Percentiles rank a stretch among this genome's conserved stretches.
These are phyloP conservation scores for Bombus difficillimus DNA, from an alignment of 1,140 invertebrate species.

Conservation along the genomic window DNA sequence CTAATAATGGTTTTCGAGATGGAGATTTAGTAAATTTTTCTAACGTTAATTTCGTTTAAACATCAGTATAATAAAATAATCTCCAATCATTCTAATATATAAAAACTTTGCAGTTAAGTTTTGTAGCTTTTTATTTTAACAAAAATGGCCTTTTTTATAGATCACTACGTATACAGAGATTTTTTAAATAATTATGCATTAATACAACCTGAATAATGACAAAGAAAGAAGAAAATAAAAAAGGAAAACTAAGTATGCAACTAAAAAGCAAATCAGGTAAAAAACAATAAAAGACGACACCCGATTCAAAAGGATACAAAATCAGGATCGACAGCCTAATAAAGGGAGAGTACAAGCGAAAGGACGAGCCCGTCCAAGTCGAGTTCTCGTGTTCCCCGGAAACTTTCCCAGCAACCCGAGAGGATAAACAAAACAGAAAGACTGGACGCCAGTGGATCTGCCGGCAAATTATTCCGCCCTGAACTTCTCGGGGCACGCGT, in stretches of 20 bases:
- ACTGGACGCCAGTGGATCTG: constrained; percentile 2
- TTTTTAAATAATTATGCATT: no score
- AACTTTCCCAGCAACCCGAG: constrained; percentile 12
- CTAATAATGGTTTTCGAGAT: no score
- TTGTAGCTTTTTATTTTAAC: no score
- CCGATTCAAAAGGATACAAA: neutral
- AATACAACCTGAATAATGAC: neutral
- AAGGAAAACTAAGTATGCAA: neutral
- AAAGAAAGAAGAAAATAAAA: neutral
- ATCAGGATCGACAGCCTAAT: constrained; percentile 14
- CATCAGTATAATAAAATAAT: no score
- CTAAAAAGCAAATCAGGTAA: neutral
- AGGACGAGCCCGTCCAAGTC: constrained; percentile 17
- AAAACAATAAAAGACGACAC: neutral
- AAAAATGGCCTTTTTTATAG: no score
- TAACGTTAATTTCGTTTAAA: no score
- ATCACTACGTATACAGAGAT: no score
- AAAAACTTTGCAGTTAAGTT: no score
- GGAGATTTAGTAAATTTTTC: no score
- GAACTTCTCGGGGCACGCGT: constrained; percentile 1
- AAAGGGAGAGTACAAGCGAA: constrained; percentile 23
- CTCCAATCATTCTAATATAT: no score
- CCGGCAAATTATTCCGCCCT: constrained; percentile 36
- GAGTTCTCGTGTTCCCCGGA: constrained; percentile 8
- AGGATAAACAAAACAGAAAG: constrained; percentile 44